Evolutionary conservation across 2,113 vertebrate species (phyloP).

Genomic region (Thermophis baileyi): DNA sequence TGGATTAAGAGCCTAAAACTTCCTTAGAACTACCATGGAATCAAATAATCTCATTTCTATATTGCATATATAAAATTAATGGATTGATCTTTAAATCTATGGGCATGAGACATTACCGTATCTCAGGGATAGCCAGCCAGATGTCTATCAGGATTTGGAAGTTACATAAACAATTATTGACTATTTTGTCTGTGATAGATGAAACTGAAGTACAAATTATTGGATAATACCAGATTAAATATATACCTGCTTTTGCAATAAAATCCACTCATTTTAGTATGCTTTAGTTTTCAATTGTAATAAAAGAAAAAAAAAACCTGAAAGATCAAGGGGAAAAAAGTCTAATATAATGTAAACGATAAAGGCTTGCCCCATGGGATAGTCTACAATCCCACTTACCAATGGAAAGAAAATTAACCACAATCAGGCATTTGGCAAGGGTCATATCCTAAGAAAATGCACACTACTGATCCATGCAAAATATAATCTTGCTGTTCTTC

Average conservation of each 20-base stretch:
- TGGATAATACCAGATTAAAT: not conserved
- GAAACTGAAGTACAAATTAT: not conserved
- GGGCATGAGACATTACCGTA: not conserved
- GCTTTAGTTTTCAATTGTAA: not conserved
- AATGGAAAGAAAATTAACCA: not conserved
- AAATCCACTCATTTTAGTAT: not conserved
- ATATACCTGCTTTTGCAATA: not conserved
- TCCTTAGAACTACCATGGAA: not conserved
- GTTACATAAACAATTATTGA: not conserved
- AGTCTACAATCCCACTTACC: not conserved
- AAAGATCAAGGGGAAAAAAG: not conserved
- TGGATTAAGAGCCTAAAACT: constrained; percentile 24
- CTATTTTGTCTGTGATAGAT: not conserved
- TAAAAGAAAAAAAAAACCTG: not conserved
- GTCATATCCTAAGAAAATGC: not conserved
- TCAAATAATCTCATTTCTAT: constrained; percentile 14
- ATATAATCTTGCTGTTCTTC: not conserved
- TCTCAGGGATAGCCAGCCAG: not conserved
- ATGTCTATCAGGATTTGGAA: not conserved
- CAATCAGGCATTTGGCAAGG: not conserved
- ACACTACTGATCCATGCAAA: not conserved
- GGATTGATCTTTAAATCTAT: not conserved
- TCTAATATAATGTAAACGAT: not conserved
- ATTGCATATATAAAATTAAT: not conserved
- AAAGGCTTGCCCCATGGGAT: not conserved